These are phyloP conservation scores for Rhabdomys pumilio DNA, from an alignment of 2,797 vertebrate genomes.

Conservation along the genomic window DNA sequence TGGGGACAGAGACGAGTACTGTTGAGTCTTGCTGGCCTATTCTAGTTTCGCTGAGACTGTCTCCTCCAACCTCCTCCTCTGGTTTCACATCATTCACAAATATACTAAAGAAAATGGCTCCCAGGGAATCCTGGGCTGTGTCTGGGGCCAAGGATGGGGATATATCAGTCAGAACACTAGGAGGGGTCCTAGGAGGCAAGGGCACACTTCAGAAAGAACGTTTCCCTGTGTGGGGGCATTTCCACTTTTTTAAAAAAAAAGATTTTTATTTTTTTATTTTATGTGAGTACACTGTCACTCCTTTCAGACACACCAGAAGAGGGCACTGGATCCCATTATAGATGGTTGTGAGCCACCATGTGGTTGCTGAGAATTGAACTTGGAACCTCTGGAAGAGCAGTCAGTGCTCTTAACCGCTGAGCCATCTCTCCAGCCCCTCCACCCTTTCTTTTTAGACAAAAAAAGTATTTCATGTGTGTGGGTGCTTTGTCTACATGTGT, in stretches of 20 bases:
- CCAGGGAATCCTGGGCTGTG: too few species aligned
- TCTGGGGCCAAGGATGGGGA: neutral
- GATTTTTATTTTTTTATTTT: neutral
- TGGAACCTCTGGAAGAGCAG: neutral
- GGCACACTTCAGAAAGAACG: neutral
- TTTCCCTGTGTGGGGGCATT: too few species aligned
- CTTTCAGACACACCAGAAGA: neutral
- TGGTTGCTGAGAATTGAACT: neutral
- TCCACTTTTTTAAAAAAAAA: neutral
- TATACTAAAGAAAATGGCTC: neutral
- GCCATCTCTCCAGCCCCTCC: neutral
- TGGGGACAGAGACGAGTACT: neutral
- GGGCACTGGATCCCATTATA: neutral
- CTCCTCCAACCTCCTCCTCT: neutral
- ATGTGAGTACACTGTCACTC: neutral
- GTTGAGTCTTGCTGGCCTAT: neutral
- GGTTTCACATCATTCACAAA: too few species aligned
- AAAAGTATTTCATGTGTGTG: neutral
- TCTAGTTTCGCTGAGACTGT: neutral
- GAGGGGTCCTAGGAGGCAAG: neutral
- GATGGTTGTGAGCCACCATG: neutral
- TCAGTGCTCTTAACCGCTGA: neutral
- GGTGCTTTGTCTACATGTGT: neutral
- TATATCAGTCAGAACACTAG: neutral
- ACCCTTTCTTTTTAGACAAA: neutral